A percentile compares a stretch with the other conserved stretches of the same genome.
Evolutionary conservation across 2,113 vertebrate genomes (phyloP).

Genomic region (Chauna torquata): DNA sequence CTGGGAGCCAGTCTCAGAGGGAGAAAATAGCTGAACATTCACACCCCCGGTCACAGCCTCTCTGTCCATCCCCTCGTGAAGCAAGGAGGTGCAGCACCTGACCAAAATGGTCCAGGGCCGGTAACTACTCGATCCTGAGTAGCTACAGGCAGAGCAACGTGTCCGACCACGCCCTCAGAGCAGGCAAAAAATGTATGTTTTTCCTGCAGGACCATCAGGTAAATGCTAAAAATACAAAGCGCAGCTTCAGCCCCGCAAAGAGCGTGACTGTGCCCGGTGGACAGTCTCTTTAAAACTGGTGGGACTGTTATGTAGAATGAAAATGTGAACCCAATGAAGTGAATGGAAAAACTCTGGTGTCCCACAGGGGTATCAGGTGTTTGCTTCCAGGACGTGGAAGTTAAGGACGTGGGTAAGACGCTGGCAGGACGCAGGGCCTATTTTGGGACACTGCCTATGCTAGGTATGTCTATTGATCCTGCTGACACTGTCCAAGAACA

Average conservation of each 20-base stretch:
- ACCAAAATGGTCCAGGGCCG: conserved; percentile 24
- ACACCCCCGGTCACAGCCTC: conserved; percentile 6
- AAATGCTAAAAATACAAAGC: conserved; percentile 26
- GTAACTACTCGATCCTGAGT: conserved; percentile 20
- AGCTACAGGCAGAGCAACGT: neutral
- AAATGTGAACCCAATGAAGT: neutral
- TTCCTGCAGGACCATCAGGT: neutral
- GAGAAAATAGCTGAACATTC: neutral
- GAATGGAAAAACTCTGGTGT: conserved; percentile 47
- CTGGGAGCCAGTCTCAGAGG: conserved; percentile 25
- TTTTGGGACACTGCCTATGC: conserved; percentile 19
- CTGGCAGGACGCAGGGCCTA: conserved; percentile 10
- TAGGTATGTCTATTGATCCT: neutral
- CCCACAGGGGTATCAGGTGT: neutral
- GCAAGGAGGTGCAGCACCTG: conserved; percentile 23
- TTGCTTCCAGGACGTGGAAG: conserved; percentile 24
- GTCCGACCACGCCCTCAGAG: neutral
- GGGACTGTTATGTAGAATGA: neutral
- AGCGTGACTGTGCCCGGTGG: neutral
- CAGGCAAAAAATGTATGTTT: neutral
- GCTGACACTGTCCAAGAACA: neutral
- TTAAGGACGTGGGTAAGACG: conserved; percentile 28
- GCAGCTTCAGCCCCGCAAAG: neutral
- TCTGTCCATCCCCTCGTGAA: neutral
- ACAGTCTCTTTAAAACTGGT: neutral